A percentile compares a stretch with the other conserved stretches of the same genome.
Evolutionary conservation across 1,140 invertebrate species (phyloP).

Genomic region (Drosophila sp.): DNA sequence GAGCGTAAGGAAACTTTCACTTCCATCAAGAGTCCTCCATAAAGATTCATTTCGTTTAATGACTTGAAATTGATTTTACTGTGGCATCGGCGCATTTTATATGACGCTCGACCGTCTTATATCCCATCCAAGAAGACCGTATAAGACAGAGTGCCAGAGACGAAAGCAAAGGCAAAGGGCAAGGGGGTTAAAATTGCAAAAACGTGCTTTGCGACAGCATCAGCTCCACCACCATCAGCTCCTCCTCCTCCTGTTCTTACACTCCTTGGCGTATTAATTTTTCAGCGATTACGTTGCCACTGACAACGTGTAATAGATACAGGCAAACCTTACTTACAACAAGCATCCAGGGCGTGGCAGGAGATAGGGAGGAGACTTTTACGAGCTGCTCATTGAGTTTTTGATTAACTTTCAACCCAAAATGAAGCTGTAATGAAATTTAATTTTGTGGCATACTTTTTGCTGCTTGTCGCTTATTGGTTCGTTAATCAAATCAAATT

Average conservation of each 20-base stretch:
- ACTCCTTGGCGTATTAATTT: conserved; percentile 72
- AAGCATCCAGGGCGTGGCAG: background rate
- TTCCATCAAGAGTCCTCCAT: conserved; percentile 51
- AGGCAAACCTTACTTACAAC: background rate
- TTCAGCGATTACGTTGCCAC: conserved; percentile 76
- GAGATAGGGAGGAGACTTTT: conserved; percentile 49
- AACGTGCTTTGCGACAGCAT: conserved; percentile 75
- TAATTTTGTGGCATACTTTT: conserved; percentile 74
- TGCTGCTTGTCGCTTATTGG: conserved; percentile 43
- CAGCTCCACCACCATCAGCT: conserved; percentile 32
- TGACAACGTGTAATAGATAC: conserved; percentile 74
- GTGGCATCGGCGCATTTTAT: conserved; percentile 69
- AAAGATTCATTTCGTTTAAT: conserved; percentile 83
- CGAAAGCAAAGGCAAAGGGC: background rate
- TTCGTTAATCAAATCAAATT: conserved; percentile 64
- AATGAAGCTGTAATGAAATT: conserved; percentile 82
- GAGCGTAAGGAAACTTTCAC: conserved; percentile 34
- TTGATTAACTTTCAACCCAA: conserved; percentile 75
- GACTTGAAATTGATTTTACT: conserved; percentile 82
- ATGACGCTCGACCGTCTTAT: conserved; percentile 38
- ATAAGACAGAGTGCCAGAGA: conserved; percentile 2
- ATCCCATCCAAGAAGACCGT: conserved; percentile 37
- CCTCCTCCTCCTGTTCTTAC: conserved; percentile 19
- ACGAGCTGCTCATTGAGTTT: conserved; percentile 77
- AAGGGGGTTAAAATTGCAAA: conserved; percentile 65